Evolutionary conservation across 2,797 vertebrate species (phyloP).

Genomic region (Salmo trutta): DNA sequence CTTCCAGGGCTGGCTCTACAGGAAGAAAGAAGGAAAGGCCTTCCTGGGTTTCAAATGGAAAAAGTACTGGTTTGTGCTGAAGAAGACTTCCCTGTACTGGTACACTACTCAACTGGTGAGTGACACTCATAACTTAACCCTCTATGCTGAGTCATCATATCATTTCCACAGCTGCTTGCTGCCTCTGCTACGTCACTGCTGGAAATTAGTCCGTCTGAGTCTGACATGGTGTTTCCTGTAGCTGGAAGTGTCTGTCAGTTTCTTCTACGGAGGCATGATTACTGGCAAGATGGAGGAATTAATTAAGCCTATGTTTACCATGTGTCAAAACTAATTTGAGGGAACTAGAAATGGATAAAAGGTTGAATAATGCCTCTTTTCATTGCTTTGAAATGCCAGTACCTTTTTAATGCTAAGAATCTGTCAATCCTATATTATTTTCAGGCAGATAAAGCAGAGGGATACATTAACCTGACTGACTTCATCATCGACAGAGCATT

Average conservation of each 20-base stretch:
- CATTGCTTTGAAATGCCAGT: slow-evolving; percentile 7
- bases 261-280: slow-evolving; percentile 12
- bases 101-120: slow-evolving; percentile 92
- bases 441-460: slow-evolving; percentile 96
- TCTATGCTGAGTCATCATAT: neutral
- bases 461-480: slow-evolving; percentile 92
- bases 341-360: slow-evolving; percentile 21
- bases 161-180: slow-evolving; percentile 6
- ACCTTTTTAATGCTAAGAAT: neutral
- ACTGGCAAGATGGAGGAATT: slow-evolving; percentile 6
- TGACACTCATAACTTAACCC: slow-evolving; percentile 21
- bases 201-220: neutral
- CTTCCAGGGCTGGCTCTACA: slow-evolving; percentile 95
- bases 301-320: slow-evolving; percentile 2
- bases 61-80: slow-evolving; percentile 98
- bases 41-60: slow-evolving; percentile 98
- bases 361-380: slow-evolving; percentile 28
- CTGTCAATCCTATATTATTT: slow-evolving; percentile 23
- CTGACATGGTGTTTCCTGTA: slow-evolving; percentile 30
- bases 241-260: slow-evolving; percentile 1
- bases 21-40: slow-evolving; percentile 92
- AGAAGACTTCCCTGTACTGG: slow-evolving; percentile 93
- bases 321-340: neutral
- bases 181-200: slow-evolving; percentile 7
- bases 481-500: slow-evolving; percentile 89